These are phyloP conservation scores for Drymonia ruficornis DNA, from an alignment of 2,888 invertebrate species.

Conservation along the genomic window DNA sequence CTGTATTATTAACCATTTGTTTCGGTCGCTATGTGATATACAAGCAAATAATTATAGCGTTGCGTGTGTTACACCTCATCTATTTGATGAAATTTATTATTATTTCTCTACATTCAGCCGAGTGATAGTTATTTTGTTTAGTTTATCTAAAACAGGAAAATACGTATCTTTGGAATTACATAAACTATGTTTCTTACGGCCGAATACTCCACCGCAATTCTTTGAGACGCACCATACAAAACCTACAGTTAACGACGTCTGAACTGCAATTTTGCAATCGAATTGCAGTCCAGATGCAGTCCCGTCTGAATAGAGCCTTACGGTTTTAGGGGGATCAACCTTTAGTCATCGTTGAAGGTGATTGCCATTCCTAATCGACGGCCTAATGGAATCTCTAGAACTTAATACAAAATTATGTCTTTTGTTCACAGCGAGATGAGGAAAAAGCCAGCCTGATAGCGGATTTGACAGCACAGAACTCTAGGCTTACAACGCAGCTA, in stretches of 20 bases:
- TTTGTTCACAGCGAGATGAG: constrained; percentile 85
- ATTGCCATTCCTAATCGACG: too few species aligned
- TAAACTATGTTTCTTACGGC: too few species aligned
- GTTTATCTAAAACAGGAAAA: neutral
- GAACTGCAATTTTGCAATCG: too few species aligned
- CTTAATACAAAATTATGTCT: neutral
- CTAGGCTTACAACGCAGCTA: constrained; percentile 92
- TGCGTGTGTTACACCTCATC: constrained; percentile 1
- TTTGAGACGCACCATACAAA: too few species aligned
- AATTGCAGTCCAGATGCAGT: too few species aligned
- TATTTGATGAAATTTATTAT: neutral
- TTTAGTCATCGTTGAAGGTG: too few species aligned
- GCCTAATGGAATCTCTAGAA: too few species aligned
- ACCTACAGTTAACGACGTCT: too few species aligned
- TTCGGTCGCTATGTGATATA: constrained; percentile 13
- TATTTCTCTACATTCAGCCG: neutral
- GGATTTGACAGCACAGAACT: constrained; percentile 95
- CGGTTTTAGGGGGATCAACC: too few species aligned
- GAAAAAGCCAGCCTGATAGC: constrained; percentile 92
- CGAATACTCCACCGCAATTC: too few species aligned
- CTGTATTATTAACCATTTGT: constrained; percentile 22
- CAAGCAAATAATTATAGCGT: neutral
- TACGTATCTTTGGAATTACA: neutral
- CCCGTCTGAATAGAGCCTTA: too few species aligned
- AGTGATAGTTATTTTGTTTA: neutral